These are phyloP conservation scores for Hyperoplus immaculatus DNA, from an alignment of 2,797 vertebrate species.

Conservation along the genomic window DNA sequence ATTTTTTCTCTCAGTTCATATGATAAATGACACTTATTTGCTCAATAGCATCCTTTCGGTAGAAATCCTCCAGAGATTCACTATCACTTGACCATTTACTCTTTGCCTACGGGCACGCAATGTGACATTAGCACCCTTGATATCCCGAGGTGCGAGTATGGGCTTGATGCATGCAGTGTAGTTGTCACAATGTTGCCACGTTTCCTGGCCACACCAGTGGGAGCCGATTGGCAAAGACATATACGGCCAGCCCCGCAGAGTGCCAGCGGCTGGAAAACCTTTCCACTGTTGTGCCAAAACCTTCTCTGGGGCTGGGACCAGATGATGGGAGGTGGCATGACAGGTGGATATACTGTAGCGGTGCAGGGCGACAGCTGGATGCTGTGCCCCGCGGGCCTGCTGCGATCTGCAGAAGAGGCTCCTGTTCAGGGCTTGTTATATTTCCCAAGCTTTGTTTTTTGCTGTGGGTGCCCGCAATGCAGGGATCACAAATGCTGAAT, in stretches of 20 bases:
- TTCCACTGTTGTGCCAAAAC: conserved; percentile 14
- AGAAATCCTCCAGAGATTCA: conserved; percentile 4
- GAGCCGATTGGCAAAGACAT: conserved; percentile 33
- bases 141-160: conserved; percentile 25
- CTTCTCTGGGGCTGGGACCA: conserved; percentile 44
- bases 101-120: conserved; percentile 6
- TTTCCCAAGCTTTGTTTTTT: conserved; percentile 40
- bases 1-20: neutral
- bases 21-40: conserved; percentile 6
- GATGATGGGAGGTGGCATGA: conserved; percentile 51
- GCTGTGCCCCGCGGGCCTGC: conserved; percentile 46
- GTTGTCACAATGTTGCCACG: conserved; percentile 15
- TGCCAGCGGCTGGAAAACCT: conserved; percentile 41
- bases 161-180: conserved; percentile 17
- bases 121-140: conserved; percentile 27
- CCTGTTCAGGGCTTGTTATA: conserved; percentile 45
- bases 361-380: conserved; percentile 46
- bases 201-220: conserved; percentile 19
- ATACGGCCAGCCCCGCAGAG: conserved; percentile 31
- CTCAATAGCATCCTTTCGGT: neutral
- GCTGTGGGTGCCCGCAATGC: conserved; percentile 40
- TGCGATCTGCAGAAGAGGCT: conserved; percentile 55
- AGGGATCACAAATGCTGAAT: conserved; percentile 23
- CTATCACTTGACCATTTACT: conserved; percentile 8
- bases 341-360: conserved; percentile 40